Percentiles rank a stretch among this genome's conserved stretches.
phyloP scores from a whole-genome alignment of 2,797 vertebrate genomes.

The Staurois parvus region DNA sequence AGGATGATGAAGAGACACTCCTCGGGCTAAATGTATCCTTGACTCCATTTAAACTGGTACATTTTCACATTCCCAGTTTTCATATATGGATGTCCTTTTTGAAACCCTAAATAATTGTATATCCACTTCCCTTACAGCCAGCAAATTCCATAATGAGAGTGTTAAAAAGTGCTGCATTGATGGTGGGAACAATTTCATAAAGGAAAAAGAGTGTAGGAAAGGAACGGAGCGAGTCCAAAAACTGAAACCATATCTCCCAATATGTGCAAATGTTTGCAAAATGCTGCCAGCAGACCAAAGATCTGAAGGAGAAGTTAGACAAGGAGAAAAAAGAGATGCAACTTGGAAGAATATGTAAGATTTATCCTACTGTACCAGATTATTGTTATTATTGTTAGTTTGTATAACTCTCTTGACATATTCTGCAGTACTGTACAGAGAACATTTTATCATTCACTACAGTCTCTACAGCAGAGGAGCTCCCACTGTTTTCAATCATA shows the following conservation, averaged over 20 bases:
- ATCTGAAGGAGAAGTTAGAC: background rate
- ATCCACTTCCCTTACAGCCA: constrained; percentile 67
- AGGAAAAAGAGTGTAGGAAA: constrained; percentile 68
- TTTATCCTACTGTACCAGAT: background rate
- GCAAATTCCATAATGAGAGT: background rate
- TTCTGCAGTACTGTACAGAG: background rate
- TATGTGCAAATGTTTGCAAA: constrained; percentile 66
- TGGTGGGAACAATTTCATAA: constrained; percentile 71
- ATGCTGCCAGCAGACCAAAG: constrained; percentile 76
- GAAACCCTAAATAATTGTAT: background rate
- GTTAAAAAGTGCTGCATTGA: constrained; percentile 73
- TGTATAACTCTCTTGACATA: background rate
- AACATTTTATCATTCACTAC: background rate
- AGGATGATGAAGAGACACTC: too few relatives aligned
- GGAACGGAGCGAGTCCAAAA: constrained; percentile 63
- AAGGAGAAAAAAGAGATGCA: constrained; percentile 45
- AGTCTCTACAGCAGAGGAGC: background rate
- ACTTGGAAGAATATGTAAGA: constrained; percentile 81
- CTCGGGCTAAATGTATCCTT: too few relatives aligned
- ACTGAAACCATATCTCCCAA: accelerated
- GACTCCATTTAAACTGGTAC: background rate
- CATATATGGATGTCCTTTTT: background rate
- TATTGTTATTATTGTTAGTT: background rate
- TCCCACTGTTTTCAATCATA: background rate
- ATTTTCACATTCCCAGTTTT: background rate